phyloP scores from a whole-genome alignment of 2,888 invertebrate genomes.

The Eilema sororculum region DNA sequence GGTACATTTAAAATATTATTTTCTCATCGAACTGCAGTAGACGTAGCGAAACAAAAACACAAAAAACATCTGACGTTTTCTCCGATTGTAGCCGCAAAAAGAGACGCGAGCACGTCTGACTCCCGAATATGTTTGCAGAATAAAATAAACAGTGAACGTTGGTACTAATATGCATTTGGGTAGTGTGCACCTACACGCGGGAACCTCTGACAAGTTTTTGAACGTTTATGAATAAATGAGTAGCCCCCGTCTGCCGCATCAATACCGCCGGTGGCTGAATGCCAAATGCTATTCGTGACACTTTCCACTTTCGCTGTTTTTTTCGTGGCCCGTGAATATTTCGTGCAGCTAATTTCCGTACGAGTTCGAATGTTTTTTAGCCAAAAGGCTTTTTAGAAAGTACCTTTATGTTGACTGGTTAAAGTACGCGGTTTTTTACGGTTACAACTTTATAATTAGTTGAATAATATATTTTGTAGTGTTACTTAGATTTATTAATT shows the following conservation, averaged over 20 bases:
- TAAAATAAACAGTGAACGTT: slow-evolving; percentile 66
- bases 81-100: slow-evolving; percentile 56
- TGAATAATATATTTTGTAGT: not conserved
- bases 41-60: slow-evolving; percentile 46
- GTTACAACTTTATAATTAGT: slow-evolving; percentile 22
- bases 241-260: slow-evolving; percentile 81
- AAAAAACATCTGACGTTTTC: slow-evolving; percentile 43
- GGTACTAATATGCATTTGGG: slow-evolving; percentile 62
- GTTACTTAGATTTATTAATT: too few species aligned
- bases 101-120: slow-evolving; percentile 49
- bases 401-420: slow-evolving; percentile 20
- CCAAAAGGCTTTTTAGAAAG: slow-evolving; percentile 29
- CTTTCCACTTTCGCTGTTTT: slow-evolving; percentile 81
- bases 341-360: slow-evolving; percentile 74
- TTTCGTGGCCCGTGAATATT: slow-evolving; percentile 68
- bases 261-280: slow-evolving; percentile 80
- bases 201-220: slow-evolving; percentile 78
- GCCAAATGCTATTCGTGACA: slow-evolving; percentile 83
- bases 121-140: slow-evolving; percentile 60
- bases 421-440: slow-evolving; percentile 14
- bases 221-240: slow-evolving; percentile 86
- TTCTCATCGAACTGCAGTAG: slow-evolving; percentile 49
- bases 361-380: slow-evolving; percentile 23
- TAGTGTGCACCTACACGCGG: slow-evolving; percentile 45
- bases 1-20: slow-evolving; percentile 36